Percentiles rank a stretch among this genome's conserved stretches.
Evolutionary conservation across 2,113 vertebrate genomes (phyloP).

Genomic region (Acrocephalus arundinaceus): DNA sequence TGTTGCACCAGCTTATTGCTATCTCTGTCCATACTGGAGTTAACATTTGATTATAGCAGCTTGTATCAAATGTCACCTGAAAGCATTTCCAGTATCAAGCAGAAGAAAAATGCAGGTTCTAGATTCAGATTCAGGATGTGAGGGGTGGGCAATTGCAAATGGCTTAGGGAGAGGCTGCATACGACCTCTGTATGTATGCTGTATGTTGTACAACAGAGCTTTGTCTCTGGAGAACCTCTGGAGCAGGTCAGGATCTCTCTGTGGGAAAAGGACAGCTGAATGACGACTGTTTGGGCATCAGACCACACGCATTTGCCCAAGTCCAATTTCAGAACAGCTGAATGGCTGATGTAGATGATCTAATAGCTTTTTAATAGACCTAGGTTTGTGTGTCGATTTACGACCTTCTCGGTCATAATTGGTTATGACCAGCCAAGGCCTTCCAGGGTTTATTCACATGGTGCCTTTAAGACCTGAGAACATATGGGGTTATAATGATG

Average conservation of each 20-base stretch:
- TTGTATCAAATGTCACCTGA: background rate
- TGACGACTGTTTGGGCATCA: background rate
- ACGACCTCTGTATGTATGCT: background rate
- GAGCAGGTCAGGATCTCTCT: background rate
- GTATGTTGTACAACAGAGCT: no score
- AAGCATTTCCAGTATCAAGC: background rate
- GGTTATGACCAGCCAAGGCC: background rate
- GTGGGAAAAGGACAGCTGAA: background rate
- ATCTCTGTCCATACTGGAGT: background rate
- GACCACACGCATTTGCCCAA: accelerated
- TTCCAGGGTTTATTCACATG: background rate
- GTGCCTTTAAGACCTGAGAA: background rate
- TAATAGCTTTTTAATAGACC: conserved; percentile 4
- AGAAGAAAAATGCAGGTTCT: background rate
- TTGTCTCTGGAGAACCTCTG: background rate
- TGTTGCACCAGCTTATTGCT: background rate
- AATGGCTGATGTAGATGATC: background rate
- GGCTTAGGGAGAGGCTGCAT: background rate
- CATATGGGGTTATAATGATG: background rate
- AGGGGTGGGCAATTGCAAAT: background rate
- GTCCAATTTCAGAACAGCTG: background rate
- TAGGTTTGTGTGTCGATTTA: background rate
- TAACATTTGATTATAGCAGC: background rate
- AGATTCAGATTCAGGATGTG: background rate
- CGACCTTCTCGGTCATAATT: background rate